These are phyloP conservation scores for Sebastes cheni DNA, from an alignment of 2,797 vertebrate species.

Conservation along the genomic window DNA sequence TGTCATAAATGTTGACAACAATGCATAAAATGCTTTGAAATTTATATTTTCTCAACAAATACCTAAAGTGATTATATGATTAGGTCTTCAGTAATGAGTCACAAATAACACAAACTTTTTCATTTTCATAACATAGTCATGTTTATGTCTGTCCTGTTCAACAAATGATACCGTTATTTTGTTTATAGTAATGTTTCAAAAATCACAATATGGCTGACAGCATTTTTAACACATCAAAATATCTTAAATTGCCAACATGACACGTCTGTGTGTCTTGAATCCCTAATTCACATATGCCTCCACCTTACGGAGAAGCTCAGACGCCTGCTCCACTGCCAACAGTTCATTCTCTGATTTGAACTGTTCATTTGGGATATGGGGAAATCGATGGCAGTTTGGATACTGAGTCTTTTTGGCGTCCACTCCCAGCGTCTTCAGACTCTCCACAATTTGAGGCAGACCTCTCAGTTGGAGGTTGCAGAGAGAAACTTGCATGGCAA, in stretches of 20 bases:
- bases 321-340: slow-evolving; percentile 66
- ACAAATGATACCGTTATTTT: neutral
- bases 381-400: slow-evolving; percentile 74
- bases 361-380: slow-evolving; percentile 80
- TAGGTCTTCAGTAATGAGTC: neutral
- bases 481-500: slow-evolving; percentile 61
- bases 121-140: neutral
- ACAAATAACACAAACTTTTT: neutral
- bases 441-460: slow-evolving; percentile 63
- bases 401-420: slow-evolving; percentile 85
- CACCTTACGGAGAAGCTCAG: slow-evolving; percentile 70
- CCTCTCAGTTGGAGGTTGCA: slow-evolving; percentile 58
- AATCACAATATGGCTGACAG: neutral
- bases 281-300: slow-evolving; percentile 70
- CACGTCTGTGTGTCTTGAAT: neutral
- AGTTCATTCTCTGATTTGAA: slow-evolving; percentile 66
- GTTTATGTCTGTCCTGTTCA: neutral
- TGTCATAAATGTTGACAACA: neutral
- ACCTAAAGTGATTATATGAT: neutral
- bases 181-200: neutral
- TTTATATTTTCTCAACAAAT: neutral
- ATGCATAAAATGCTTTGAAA: neutral
- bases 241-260: neutral
- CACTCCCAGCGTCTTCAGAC: slow-evolving; percentile 73
- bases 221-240: neutral